These are phyloP conservation scores for Upupa epops DNA, from an alignment of 2,113 vertebrate genomes.

Conservation along the genomic window DNA sequence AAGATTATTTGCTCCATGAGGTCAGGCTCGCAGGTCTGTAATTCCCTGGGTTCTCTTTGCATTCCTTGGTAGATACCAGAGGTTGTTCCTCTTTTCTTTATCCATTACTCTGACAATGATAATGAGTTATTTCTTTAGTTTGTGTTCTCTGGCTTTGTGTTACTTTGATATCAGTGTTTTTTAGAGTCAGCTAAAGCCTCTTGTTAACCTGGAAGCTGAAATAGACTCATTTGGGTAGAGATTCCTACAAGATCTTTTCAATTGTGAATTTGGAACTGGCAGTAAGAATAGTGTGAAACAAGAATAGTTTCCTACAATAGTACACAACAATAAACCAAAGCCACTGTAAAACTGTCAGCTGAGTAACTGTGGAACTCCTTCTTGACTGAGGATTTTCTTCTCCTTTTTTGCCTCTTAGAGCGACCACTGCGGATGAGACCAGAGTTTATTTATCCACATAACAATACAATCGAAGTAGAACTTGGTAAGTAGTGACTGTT, in stretches of 20 bases:
- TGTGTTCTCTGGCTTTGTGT: background rate
- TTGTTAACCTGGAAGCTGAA: background rate
- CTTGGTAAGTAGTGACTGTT: slow-evolving; percentile 76
- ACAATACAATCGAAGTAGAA: slow-evolving; percentile 74
- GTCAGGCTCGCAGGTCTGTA: too few species aligned
- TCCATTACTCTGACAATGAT: background rate
- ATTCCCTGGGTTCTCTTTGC: too few species aligned
- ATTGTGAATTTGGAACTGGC: background rate
- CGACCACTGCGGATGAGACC: slow-evolving; percentile 6
- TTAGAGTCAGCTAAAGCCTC: background rate
- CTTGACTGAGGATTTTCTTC: background rate
- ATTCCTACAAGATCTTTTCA: background rate
- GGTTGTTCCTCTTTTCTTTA: background rate
- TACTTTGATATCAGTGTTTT: background rate
- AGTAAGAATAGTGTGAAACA: background rate
- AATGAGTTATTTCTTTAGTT: background rate
- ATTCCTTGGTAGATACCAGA: background rate
- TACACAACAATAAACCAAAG: background rate
- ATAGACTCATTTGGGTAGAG: background rate
- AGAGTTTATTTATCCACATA: slow-evolving; percentile 75
- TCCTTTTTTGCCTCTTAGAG: slow-evolving; percentile 47
- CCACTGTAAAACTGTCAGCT: background rate
- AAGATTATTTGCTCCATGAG: too few species aligned
- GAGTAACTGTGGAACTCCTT: too few species aligned
- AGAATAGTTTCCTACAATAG: too few species aligned